Base-by-base conservation (phyloP, 2,797 vertebrate species). In the Bradypodion pumilum region DNA sequence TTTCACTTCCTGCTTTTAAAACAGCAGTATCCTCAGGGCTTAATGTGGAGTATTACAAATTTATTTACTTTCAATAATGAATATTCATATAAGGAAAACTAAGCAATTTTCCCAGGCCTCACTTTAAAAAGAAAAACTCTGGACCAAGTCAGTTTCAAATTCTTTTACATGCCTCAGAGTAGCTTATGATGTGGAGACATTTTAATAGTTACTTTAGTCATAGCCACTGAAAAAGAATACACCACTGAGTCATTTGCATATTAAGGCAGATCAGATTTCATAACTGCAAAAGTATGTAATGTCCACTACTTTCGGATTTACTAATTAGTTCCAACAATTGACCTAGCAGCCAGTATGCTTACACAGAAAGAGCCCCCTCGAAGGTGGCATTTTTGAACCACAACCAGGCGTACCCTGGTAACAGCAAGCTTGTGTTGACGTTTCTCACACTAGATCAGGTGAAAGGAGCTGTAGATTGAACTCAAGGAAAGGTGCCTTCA, bases 1-100 rank as follows among this genome's bases (percentile, higher is more conserved):
- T 66, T 79, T 59, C 59, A 86, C 25, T 83, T 86, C 52, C 59
- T 46, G 42, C 46, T 79, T 74, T 79, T 59, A 42, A 68, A 19
- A 4, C 8, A 40, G n/a, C 3, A 70, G 60, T 27, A 35, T 5
- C 5, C n/a, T 68, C 68, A 27, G 74, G 3, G 74, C 32, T 69
- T 29, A 68, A 80, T 32, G 62, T 42, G 29, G 3, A 46, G 19
- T n/a, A 83, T 13, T n/a, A 37, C 42, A 66, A 29, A 35, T n/a
- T 73, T 9, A 56, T 15, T 32, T 52, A 69, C 44, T 60, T 66
- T 69, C 32, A 62, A 63, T 25, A 73, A 35, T 16, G 40, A 16
- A 46, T 2, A 23, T 46, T 73, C 29, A 42, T 23, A 10, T 62
- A 62, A 49, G 49, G 4, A 37, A 7, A 19, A 21, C 40, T 27